Conservation (phyloP, 2,888 invertebrate genomes). For the Cyclophora albipunctata region DNA sequence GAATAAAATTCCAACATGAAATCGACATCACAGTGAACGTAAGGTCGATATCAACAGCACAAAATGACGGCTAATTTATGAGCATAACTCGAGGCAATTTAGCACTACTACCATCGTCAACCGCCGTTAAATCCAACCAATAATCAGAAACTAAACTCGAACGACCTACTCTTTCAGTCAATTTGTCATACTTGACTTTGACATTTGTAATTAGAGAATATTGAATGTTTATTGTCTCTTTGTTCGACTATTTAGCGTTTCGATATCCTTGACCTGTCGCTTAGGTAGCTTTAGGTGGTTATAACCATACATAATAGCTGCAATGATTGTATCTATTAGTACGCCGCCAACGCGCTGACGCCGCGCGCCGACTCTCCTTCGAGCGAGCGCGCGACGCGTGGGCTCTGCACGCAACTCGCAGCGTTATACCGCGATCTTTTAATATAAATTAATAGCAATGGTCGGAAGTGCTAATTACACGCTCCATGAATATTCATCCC, state of each 20-base stretch:
- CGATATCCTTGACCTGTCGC: conserved; percentile 43
- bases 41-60: conserved; percentile 40
- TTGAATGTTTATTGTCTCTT: conserved; percentile 42
- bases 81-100: conserved; percentile 32
- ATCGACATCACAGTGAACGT: conserved; percentile 37
- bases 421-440: conserved; percentile 1
- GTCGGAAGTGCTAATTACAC: conserved; percentile 28
- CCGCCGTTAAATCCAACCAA: conserved; percentile 42
- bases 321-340: conserved; percentile 24
- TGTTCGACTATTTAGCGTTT: conserved; percentile 35
- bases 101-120: conserved; percentile 36
- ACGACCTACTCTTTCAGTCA: conserved; percentile 20
- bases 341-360: conserved; percentile 9
- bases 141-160: conserved; percentile 41
- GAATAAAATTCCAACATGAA: no score
- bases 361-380: conserved; percentile 19
- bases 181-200: conserved; percentile 36
- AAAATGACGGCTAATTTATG: conserved; percentile 45
- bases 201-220: conserved; percentile 42
- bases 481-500: conserved; percentile 16
- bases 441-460: conserved; percentile 25
- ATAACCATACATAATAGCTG: conserved; percentile 12
- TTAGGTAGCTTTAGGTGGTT: conserved; percentile 14
- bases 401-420: not conserved
- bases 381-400: conserved; percentile 8